Conservation (phyloP, 1,140 invertebrate genomes). For the Acromyrmex echinatior region DNA sequence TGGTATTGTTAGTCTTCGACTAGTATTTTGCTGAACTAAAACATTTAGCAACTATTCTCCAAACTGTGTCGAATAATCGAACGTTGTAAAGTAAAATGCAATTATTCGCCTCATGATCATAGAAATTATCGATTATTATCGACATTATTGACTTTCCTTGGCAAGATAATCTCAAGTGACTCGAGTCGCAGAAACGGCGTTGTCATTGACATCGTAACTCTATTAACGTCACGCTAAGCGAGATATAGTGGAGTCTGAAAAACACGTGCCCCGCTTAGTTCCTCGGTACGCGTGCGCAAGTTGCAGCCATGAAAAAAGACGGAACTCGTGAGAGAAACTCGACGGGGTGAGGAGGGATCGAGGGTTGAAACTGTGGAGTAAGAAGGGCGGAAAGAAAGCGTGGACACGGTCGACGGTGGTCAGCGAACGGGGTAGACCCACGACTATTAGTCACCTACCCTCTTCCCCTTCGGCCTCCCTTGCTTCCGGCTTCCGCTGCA, state of each 20-base stretch:
- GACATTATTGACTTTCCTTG: slow-evolving; percentile 13
- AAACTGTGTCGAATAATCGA: background rate
- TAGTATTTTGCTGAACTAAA: slow-evolving; percentile 12
- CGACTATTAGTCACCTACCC: slow-evolving; percentile 78
- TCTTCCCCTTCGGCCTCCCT: slow-evolving; percentile 39
- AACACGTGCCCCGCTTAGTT: slow-evolving; percentile 49
- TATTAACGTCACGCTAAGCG: slow-evolving; percentile 62
- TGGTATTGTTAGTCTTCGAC: slow-evolving; percentile 14
- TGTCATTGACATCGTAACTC: slow-evolving; percentile 58
- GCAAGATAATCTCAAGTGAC: slow-evolving; percentile 48
- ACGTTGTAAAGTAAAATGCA: slow-evolving; percentile 18
- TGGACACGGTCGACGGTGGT: slow-evolving; percentile 71
- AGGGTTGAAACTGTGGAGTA: slow-evolving; percentile 45
- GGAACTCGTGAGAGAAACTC: background rate
- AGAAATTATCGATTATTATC: slow-evolving; percentile 20
- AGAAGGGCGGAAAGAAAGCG: slow-evolving; percentile 70
- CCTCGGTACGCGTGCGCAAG: slow-evolving; percentile 18
- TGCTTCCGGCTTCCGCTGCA: slow-evolving; percentile 73
- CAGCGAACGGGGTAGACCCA: slow-evolving; percentile 72
- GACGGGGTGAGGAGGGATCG: background rate
- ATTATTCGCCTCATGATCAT: slow-evolving; percentile 5
- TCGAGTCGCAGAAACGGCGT: slow-evolving; percentile 35
- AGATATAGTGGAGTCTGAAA: slow-evolving; percentile 56
- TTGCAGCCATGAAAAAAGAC: slow-evolving; percentile 14
- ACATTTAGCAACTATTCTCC: slow-evolving; percentile 1